Percentiles rank a stretch among this genome's conserved stretches.
Evolutionary conservation across 2,888 invertebrate species (phyloP).

Genomic region (Crematogaster levior): DNA sequence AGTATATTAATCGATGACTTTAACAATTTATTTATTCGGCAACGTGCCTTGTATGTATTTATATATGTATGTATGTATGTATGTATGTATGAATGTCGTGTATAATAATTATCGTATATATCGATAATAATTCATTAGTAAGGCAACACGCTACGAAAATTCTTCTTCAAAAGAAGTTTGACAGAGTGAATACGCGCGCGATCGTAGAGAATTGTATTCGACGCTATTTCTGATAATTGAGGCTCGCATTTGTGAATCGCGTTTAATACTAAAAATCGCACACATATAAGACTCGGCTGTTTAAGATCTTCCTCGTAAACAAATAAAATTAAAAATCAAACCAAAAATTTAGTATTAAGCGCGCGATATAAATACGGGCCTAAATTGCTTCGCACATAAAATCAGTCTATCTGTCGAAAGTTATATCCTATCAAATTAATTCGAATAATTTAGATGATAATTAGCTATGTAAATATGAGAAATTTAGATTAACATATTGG

Average conservation of each 20-base stretch:
- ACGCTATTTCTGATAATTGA: conserved; percentile 27
- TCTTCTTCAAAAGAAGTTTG: conserved; percentile 43
- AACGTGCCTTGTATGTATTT: conserved; percentile 34
- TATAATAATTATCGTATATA: conserved; percentile 58
- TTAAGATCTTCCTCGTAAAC: not conserved
- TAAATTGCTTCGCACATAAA: not conserved
- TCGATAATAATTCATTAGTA: conserved; percentile 63
- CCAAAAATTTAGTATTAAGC: not conserved
- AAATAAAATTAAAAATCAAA: not conserved
- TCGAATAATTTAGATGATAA: not conserved
- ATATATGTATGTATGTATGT: conserved; percentile 17
- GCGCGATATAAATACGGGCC: not conserved
- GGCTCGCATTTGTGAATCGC: conserved; percentile 6
- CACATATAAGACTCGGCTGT: not conserved
- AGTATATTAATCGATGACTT: conserved; percentile 66
- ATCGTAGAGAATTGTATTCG: conserved; percentile 7
- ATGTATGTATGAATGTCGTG: conserved; percentile 20
- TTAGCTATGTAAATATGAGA: not conserved
- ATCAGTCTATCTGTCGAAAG: conserved; percentile 13
- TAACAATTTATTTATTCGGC: conserved; percentile 55
- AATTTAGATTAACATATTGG: not conserved
- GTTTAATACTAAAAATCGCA: conserved; percentile 1
- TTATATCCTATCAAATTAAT: not conserved
- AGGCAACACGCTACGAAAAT: conserved; percentile 70
- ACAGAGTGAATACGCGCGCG: conserved; percentile 7